Base-by-base conservation (phyloP, 92 coral and sea anemone species). In the Epizoanthus scotinus region DNA sequence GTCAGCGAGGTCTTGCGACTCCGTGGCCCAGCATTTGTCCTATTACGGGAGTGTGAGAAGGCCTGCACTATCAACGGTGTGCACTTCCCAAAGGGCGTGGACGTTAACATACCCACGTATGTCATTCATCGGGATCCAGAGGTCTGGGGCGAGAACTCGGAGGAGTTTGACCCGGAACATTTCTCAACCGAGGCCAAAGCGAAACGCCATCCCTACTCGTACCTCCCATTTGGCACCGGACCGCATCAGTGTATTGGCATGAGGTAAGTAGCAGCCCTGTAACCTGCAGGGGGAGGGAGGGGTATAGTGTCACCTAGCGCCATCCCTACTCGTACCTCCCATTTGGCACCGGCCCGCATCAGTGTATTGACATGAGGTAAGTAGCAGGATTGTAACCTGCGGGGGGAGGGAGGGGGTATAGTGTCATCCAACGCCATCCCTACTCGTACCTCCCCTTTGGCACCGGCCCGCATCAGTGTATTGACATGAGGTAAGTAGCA, bases 71-170 rank as follows among this genome's bases (percentile, higher is more conserved):
- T 77, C 62, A 91, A 85, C 2, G 91, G 91, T 7, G 77, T 91
- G 34, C 85, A 70, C 9, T 82, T 91, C 40, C 87, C 89, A 8
- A 70, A 84, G 72, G 91, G 94, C 8, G 71, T 82, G 53, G 87
- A 71, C 19, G 72, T 91, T 31, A 78, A 56, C 42, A 67, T 91
- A 10, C 91, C 91, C 2, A 38, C 58, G 17, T 91, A 87, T 53
- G 70, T 75, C 14, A 77, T 91, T n/a, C 94, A 91, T 59, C 89
- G 94, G 57, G 91, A 91, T 63, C 94, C 94, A 17, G 84, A 91
- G 36, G 47, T 77, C 34, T 91, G 94, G 94, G 79, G 79, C n/a
- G 83, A 87, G 9, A 73, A 88, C 21, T 89, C 94, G 8, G 67
- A 68, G 56, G 85, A 82, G 62, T 91, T 91, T 67, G 81, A 91